Conservation (phyloP, 2,888 invertebrate genomes). For the Sphinx pinastri region DNA sequence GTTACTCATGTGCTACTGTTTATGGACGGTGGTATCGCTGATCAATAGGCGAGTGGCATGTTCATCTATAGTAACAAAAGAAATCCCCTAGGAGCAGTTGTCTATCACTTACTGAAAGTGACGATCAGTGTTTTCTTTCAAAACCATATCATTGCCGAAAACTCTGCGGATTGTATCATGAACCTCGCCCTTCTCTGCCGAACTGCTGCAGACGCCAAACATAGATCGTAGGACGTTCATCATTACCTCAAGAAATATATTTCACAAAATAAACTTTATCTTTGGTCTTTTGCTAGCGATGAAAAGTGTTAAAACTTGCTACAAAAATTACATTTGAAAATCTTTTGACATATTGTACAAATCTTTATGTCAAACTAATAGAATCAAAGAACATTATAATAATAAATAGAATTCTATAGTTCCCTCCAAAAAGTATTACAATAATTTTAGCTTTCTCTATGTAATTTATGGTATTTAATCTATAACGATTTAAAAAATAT, state of each 20-base stretch:
- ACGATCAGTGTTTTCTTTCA: conserved; percentile 73
- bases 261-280: neutral
- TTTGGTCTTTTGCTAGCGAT: neutral
- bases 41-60: no score
- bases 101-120: conserved; percentile 60
- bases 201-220: conserved; percentile 76
- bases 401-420: no score
- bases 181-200: conserved; percentile 71
- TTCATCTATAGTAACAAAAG: no score
- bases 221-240: conserved; percentile 76
- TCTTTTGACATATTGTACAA: neutral
- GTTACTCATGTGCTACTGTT: no score
- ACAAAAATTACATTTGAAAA: conserved; percentile 6
- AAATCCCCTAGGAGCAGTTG: no score
- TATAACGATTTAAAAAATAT: no score
- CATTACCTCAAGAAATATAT: conserved; percentile 41
- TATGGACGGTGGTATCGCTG: no score
- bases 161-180: conserved; percentile 69
- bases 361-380: neutral
- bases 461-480: no score
- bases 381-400: neutral
- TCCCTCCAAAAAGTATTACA: no score
- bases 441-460: no score
- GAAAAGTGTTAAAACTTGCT: neutral
- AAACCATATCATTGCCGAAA: conserved; percentile 73